Evolutionary conservation across 2,113 vertebrate species (phyloP), one percentile per base, ranked within the genome.

Genomic region (Carassius auratus): DNA sequence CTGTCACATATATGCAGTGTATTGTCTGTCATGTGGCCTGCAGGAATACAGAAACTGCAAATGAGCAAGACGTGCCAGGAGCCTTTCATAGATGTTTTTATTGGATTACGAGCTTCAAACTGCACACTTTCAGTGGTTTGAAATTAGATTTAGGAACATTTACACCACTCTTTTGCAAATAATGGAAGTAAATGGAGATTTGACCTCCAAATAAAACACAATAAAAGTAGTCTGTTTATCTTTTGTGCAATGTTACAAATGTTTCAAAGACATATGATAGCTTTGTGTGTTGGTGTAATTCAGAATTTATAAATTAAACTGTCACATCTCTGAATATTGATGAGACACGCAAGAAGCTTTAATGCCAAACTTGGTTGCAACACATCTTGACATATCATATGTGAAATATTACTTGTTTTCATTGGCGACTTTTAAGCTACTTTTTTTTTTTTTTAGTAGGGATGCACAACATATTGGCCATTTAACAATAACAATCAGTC

Each of bases 81-180:
- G 59, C 78, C 33, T 80, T 80, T 64, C 21, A 1, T 7, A 48
- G 78, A 64, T 64, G 78, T 80, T 80, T 79, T 81, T 66, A 81
- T 68, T 66, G 79, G 79, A 81, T 81, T 81, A 66, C 8, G 8
- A 26, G 61, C 19, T 81, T 80, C 36, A 80, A 57, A 42, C 61
- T 23, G 13, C 5, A 5, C 30, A 36, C 26, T 33, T 64, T 80
- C n/a, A 48, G 2, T 45, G 42, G 61, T 81, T 81, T 81, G 79
- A 68, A 81, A 38, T 48, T 50, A 1, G 14, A 50, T 50, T 81
- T 78, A 73, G 19, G 36, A 69, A 36, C 3, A 2, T 36, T 42
- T 5, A 73, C 17, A 73, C 69, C 69, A 73, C 66, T 36, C 7
- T 69, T 17, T 36, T 69, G 1, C 36, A n/a, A n/a, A 42, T 4